Conservation (phyloP, 2,797 vertebrate genomes). For the Acanthis flammea region DNA sequence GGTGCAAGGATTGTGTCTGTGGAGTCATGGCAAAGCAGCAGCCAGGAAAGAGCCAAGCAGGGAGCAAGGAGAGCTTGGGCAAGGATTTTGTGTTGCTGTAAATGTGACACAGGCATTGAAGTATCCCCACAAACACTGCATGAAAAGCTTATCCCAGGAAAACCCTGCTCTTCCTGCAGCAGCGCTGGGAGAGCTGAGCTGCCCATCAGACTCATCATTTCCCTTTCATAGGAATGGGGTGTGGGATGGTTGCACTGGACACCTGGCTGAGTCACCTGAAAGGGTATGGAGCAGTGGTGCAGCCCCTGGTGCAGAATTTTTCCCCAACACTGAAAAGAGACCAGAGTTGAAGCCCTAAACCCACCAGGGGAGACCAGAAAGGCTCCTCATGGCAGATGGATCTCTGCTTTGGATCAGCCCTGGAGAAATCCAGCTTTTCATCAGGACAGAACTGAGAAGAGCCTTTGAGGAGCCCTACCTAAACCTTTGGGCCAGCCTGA, state of each 20-base stretch:
- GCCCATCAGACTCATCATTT: background rate
- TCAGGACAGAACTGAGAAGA: background rate
- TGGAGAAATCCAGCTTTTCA: background rate
- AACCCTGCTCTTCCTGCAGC: background rate
- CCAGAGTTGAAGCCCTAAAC: background rate
- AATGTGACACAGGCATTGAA: rapidly evolving
- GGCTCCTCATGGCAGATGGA: background rate
- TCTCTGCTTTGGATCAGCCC: background rate
- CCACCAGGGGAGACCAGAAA: background rate
- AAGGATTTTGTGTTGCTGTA: background rate
- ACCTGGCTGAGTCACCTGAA: background rate
- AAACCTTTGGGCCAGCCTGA: background rate
- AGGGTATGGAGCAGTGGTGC: background rate
- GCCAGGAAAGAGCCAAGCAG: background rate
- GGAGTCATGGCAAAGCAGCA: background rate
- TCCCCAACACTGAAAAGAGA: background rate
- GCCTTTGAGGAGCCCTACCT: background rate
- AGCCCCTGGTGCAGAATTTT: background rate
- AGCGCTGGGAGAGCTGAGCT: background rate
- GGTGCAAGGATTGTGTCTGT: background rate
- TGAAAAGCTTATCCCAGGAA: background rate
- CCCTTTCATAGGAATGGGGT: background rate
- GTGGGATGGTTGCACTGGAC: too few species aligned
- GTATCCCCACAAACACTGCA: background rate
- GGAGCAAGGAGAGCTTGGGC: background rate